A percentile compares a stretch with the other conserved stretches of the same genome.
Conservation (phyloP, 2,888 invertebrate species). For the Eristalinus aeneus region DNA sequence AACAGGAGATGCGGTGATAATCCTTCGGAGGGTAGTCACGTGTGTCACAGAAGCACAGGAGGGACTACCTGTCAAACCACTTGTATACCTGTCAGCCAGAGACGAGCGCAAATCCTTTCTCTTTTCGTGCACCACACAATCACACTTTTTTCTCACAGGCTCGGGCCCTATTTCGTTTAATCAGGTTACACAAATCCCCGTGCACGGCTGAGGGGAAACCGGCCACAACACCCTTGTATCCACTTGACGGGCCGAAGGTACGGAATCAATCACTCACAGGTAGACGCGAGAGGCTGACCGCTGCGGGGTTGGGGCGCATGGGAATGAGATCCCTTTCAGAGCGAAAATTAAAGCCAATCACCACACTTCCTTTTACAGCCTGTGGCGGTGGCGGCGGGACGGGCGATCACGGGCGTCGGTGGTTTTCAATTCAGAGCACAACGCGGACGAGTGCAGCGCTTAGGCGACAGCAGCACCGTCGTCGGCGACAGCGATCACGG, state of each 20-base stretch:
- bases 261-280: slow-evolving; percentile 64
- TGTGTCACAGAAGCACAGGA: slow-evolving; percentile 46
- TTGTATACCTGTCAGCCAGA: slow-evolving; percentile 46
- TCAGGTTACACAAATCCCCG: slow-evolving; percentile 64
- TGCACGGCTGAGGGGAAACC: slow-evolving; percentile 41
- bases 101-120: slow-evolving; percentile 58
- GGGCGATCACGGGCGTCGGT: neutral
- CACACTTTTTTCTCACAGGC: slow-evolving; percentile 11
- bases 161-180: slow-evolving; percentile 45
- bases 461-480: neutral
- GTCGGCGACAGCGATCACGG: slow-evolving; percentile 57
- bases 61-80: slow-evolving; percentile 18
- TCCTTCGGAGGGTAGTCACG: slow-evolving; percentile 30
- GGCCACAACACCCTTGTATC: slow-evolving; percentile 67
- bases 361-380: slow-evolving; percentile 56
- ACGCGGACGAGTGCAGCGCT: slow-evolving; percentile 9
- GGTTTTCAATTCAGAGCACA: neutral
- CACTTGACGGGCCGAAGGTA: slow-evolving; percentile 57
- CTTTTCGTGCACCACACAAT: slow-evolving; percentile 29
- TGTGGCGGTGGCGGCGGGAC: neutral
- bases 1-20: slow-evolving; percentile 24
- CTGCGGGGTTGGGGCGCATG: slow-evolving; percentile 26
- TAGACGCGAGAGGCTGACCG: slow-evolving; percentile 25
- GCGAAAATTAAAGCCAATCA: slow-evolving; percentile 57
- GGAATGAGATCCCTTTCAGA: slow-evolving; percentile 60